Evolutionary conservation across 2,888 invertebrate genomes (phyloP).

Genomic region (Elegia similella): DNA sequence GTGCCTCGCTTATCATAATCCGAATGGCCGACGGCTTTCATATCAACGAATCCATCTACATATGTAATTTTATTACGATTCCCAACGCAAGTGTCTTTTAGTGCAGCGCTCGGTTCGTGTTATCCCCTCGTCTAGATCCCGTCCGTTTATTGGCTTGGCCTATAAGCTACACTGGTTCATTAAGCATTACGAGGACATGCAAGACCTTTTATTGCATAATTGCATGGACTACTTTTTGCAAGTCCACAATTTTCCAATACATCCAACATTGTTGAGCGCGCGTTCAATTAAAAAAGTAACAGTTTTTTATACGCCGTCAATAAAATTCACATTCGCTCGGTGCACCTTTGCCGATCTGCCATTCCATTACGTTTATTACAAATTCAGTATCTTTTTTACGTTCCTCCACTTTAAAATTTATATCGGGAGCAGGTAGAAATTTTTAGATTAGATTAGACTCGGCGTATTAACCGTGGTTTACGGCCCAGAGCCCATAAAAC

Average conservation of each 20-base stretch:
- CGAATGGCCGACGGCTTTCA: conserved; percentile 39
- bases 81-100: conserved; percentile 71
- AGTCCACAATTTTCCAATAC: conserved; percentile 41
- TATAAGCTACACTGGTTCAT: conserved; percentile 72
- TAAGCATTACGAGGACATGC: conserved; percentile 52
- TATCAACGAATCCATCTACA: conserved; percentile 56
- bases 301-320: conserved; percentile 39
- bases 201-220: conserved; percentile 67
- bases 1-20: conserved; percentile 41
- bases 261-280: conserved; percentile 47
- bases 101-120: conserved; percentile 50
- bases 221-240: conserved; percentile 46
- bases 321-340: conserved; percentile 54
- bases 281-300: conserved; percentile 43
- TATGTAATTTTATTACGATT: conserved; percentile 64
- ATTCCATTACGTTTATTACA: conserved; percentile 52
- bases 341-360: conserved; percentile 45
- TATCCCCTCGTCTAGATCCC: conserved; percentile 48
- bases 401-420: conserved; percentile 47
- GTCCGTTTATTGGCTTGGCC: conserved; percentile 62
- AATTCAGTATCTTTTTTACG: conserved; percentile 44
- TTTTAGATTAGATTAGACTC: conserved; percentile 68
- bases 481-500: conserved; percentile 60
- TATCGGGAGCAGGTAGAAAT: conserved; percentile 65
- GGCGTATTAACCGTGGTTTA: conserved; percentile 60